Conservation (phyloP, 2,888 invertebrate genomes). For the Linhomoeus sp. region DNA sequence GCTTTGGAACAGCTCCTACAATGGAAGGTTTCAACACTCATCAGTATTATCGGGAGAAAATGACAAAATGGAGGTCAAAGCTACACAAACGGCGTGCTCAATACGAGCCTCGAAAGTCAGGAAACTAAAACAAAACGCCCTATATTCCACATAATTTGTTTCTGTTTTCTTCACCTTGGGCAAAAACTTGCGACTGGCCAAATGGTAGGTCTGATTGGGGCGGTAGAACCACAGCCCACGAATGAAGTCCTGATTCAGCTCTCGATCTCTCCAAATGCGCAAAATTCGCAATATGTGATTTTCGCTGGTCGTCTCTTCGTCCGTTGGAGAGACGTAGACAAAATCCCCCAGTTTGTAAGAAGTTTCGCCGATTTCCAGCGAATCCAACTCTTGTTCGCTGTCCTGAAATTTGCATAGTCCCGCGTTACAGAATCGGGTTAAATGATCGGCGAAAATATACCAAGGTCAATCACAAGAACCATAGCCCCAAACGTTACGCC, state of each 20-base stretch:
- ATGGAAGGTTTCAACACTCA: conserved; percentile 2
- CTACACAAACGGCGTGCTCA: too few species aligned
- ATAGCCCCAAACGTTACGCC: conserved; percentile 1
- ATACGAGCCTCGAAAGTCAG: too few species aligned
- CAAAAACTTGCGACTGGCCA: conserved; percentile 78
- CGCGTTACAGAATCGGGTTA: too few species aligned
- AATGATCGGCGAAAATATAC: too few species aligned
- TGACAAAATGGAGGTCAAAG: too few species aligned
- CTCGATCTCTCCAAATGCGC: conserved; percentile 62
- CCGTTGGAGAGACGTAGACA: conserved; percentile 49
- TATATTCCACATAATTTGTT: too few species aligned
- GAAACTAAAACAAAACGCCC: too few species aligned
- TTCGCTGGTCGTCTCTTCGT: conserved; percentile 37
- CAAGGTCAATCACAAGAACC: neutral
- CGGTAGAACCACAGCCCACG: conserved; percentile 66
- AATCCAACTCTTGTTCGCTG: conserved; percentile 21
- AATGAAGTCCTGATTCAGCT: conserved; percentile 53
- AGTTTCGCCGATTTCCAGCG: conserved; percentile 44
- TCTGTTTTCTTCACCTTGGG: conserved; percentile 53
- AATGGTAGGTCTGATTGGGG: conserved; percentile 86
- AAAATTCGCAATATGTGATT: conserved; percentile 63
- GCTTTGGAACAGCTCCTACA: conserved; percentile 73
- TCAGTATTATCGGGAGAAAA: too few species aligned
- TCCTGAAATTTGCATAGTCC: conserved; percentile 10
- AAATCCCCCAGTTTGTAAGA: conserved; percentile 66